Base-by-base conservation (phyloP, 2,113 vertebrate genomes). In the Xiphophorus hellerii region DNA sequence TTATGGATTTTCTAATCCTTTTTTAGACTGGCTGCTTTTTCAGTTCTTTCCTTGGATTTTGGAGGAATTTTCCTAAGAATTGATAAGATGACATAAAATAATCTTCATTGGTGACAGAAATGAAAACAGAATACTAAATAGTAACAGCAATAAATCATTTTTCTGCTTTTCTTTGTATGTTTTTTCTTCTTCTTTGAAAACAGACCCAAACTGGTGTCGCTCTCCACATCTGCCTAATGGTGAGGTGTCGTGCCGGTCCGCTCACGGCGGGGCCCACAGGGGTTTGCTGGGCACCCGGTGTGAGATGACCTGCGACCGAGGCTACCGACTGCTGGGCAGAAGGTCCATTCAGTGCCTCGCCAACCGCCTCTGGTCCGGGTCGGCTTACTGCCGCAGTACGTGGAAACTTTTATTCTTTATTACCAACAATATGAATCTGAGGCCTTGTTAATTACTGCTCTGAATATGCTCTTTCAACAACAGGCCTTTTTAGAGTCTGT, bases 281-380 rank as follows among this genome's bases (percentile, higher is more conserved):
- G 97, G 96, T 91, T 96, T 95, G 22, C 88, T 97, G 84, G 97
- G 96, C 0, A 97, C 97, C 0, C 96, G 95, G 79, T 99, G 98
- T 0, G 88, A 95, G 82, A 91, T 98, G 82, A 95, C 92, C 79
- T 99, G 98, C 25, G 78, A 97, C 74, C 94, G 92, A 0, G 97
- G 97, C 1, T 97, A 96, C 93, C 94, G 93, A 11, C 93, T 97
- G 83, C 66, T 96, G n/a, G 98, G 98, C 0, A 95, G 67, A 72
- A 92, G 84, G 0, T 93, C 95, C 0, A 89, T 98, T 4, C 94
- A 94, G 33, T 98, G 97, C 88, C 92, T 96, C 75, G 85, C 93
- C 68, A 96, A 2, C 78, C 96, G 97, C 15, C 95, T 91, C 90
- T 99, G 98, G 98, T 98, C 98, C 5, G 97, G 97, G 81, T 96